Base-by-base conservation (phyloP, 2,113 vertebrate genomes). In the Petromus typicus region DNA sequence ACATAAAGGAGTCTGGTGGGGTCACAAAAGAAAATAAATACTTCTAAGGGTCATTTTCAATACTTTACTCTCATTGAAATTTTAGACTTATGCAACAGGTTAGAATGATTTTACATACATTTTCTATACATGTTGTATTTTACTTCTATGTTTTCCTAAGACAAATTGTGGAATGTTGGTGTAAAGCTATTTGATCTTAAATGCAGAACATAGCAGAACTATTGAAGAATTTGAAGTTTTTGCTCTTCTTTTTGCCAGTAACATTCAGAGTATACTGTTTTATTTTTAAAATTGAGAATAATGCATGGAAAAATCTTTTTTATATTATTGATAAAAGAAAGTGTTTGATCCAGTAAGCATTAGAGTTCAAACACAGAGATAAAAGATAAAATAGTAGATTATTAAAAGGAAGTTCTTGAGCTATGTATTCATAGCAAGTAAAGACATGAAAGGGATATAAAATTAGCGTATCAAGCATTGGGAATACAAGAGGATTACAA, bases 251-350 rank as follows among this genome's bases (percentile, higher is more conserved):
- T 91, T 91, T 63, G 30, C 32, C 22, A 89, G 48, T 87, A 84
- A 89, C 95, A 23, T 93, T 95, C 82, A 88, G 25, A 96, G 94
- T 93, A 89, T 45, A 93, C 4, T 64, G 7, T 57, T 71, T 97
- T 95, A 88, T 95, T 96, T 95, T 95, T 48, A 66, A 45, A 95
- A 95, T 59, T 92, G 75, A 95, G 79, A 94, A 95, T 86, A 97
- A 96, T 86, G 66, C 69, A 89, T 73, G 57, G n/a, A 76, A 85
- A 85, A 95, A 57, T 57, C 71, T 93, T 98, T 79, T 97, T 97
- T 69, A 96, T 97, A 95, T 90, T 81, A 59, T 63, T 96, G 95
- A 96, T 96, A 92, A 96, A 98, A 97, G 90, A 84, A 95, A 94
- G 59, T 87, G 79, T 96, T 97, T 97, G 96, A 98, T 98, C 91